Percentiles rank a stretch among this genome's conserved stretches.
Conservation (phyloP, 2,888 invertebrate genomes). For the Plagiodera versicolora region DNA sequence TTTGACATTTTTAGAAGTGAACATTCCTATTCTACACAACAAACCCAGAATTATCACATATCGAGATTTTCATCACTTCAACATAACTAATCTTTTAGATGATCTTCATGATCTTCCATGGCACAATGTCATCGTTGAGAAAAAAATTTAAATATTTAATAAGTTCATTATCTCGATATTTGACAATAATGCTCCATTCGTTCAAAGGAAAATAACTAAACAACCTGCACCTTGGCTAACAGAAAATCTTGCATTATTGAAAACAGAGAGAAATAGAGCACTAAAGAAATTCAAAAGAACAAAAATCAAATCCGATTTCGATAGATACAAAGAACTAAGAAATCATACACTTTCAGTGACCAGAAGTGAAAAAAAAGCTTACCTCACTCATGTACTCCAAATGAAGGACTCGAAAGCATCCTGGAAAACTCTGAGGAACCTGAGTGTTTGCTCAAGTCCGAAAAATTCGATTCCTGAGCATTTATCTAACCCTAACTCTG, state of each 20-base stretch:
- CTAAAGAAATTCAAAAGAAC: constrained; percentile 11
- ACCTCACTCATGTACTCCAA: background rate
- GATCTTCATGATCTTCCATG: constrained; percentile 4
- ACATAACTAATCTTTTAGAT: constrained; percentile 4
- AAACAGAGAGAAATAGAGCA: constrained; percentile 8
- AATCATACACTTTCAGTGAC: constrained; percentile 13
- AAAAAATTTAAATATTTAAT: constrained; percentile 15
- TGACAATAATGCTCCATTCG: constrained; percentile 1
- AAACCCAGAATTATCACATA: constrained; percentile 6
- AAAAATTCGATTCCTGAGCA: constrained; percentile 1
- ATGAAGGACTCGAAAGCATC: background rate
- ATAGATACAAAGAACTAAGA: constrained; percentile 11
- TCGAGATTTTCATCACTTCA: constrained; percentile 5
- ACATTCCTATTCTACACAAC: background rate
- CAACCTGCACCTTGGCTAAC: constrained; percentile 16
- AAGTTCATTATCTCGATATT: background rate
- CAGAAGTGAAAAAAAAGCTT: background rate
- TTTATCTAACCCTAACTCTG: background rate
- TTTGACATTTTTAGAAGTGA: constrained; percentile 7
- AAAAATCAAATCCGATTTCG: background rate
- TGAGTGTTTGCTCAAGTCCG: background rate
- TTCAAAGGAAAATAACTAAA: background rate
- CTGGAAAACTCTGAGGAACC: background rate
- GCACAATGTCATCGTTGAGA: constrained; percentile 1
- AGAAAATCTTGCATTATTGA: background rate